Evolutionary conservation across 1,140 invertebrate species (phyloP).

Genomic region (Oreohelix idahoensis): DNA sequence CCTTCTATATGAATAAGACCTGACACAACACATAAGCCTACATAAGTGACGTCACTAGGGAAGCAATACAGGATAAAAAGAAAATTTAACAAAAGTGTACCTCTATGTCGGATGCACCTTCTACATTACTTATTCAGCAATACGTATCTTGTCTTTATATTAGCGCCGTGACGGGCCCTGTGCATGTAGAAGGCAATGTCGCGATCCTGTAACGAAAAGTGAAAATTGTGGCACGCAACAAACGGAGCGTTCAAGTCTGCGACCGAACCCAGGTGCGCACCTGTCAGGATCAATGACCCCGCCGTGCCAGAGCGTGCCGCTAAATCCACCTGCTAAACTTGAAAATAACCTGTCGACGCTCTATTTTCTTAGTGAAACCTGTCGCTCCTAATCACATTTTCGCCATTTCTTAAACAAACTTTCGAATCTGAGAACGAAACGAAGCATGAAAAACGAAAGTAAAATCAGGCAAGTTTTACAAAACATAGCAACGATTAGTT

Average conservation of each 20-base stretch:
- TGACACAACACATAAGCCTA: too few relatives aligned
- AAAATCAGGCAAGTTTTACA: neutral
- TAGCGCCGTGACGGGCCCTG: too few relatives aligned
- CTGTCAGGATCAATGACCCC: neutral
- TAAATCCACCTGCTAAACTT: neutral
- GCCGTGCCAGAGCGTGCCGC: neutral
- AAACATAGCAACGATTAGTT: neutral
- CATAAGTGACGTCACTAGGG: too few relatives aligned
- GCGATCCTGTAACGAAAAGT: too few relatives aligned
- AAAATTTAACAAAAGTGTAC: too few relatives aligned
- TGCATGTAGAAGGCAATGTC: too few relatives aligned
- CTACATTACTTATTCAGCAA: too few relatives aligned
- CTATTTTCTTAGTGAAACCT: neutral
- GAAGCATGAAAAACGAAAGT: neutral
- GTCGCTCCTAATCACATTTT: neutral
- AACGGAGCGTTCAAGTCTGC: neutral
- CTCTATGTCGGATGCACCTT: too few relatives aligned
- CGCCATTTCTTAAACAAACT: slow-evolving; percentile 4
- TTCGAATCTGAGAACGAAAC: neutral
- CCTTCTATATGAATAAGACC: too few relatives aligned
- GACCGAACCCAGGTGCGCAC: neutral
- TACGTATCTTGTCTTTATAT: too few relatives aligned
- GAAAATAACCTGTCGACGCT: neutral
- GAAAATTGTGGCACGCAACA: too few relatives aligned
- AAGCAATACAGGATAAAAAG: too few relatives aligned